phyloP scores from a whole-genome alignment of 2,113 vertebrate genomes.

The Ochotona curzoniae region DNA sequence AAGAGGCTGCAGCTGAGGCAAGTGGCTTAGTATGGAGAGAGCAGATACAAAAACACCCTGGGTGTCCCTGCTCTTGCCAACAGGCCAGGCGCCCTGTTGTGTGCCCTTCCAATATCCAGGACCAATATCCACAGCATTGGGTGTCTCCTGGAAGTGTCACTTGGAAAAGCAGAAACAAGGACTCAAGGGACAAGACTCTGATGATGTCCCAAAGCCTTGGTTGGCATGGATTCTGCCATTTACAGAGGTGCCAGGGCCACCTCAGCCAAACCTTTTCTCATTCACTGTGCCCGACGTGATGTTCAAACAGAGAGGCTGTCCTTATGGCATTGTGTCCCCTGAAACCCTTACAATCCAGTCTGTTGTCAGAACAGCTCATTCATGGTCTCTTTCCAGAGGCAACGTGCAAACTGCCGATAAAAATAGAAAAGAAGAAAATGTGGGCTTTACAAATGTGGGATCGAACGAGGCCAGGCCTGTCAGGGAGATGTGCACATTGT shows the following conservation, averaged over 20 bases:
- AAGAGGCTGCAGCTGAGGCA: not conserved
- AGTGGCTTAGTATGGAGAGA: not conserved
- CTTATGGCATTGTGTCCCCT: not conserved
- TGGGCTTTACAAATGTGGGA: not conserved
- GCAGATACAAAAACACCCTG: accelerated
- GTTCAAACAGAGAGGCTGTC: constrained; percentile 63
- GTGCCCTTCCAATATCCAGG: not conserved
- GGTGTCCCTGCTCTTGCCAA: not conserved
- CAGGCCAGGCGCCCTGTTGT: not conserved
- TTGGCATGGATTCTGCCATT: not conserved
- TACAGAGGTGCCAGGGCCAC: not conserved
- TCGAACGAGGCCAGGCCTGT: not conserved
- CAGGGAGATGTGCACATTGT: not conserved
- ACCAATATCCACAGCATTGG: not conserved
- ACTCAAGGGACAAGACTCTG: not conserved
- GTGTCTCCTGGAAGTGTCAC: not conserved
- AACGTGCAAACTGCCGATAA: not conserved
- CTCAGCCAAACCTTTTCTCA: not conserved
- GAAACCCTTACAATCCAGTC: not conserved
- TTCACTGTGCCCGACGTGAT: not conserved
- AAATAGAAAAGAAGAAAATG: not conserved
- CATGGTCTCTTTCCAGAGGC: not conserved
- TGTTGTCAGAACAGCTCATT: not conserved
- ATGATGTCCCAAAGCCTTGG: not conserved
- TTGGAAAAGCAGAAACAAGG: not conserved